Evolutionary conservation across 2,888 invertebrate genomes (phyloP), one percentile per base, ranked within the genome.

Genomic region (Oxystoma pomonae): DNA sequence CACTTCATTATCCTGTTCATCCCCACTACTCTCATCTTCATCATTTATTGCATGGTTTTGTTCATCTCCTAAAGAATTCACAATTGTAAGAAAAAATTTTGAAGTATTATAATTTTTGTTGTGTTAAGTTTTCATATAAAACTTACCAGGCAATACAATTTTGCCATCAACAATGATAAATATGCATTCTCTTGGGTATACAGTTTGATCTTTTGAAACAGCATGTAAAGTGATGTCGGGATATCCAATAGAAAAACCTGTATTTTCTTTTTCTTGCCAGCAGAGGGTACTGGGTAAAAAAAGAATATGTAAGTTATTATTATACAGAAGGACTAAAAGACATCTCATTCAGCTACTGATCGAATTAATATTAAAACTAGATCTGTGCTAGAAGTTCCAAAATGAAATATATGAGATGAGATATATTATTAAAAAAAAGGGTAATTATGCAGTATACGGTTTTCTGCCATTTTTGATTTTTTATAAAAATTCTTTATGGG

Each of bases 161-260:
- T 83, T 81, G 20, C 85, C 84, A 77, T 90, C 89, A 17, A 89
- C 80, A 84, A 90, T 86, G 55, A 91, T 78, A 74, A 88, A 90
- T 18, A 91, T 80, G 79, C 89, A 90, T 72, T 88, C 87, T 57
- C 83, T 81, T 1, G 86, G 85, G 79, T 87, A 86, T 65, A 81
- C 80, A 51, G 82, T 76, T 5, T 64, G 62, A 76, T 91, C 90
- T 74, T 86, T 83, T 1, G 89, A 88, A 55, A 90, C 83, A 16
- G 90, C 91, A 78, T 91, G 91, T 35, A 91, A 79, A 59, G 87
- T 83, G 75, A 91, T 88, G 72, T 86, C 84, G 57, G 84, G 86
- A 75, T 90, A 91, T 68, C 86, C 83, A 64, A 91, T 76, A 1
- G 86, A 85, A 75, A 91, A 88, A 20, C 90, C 90, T 81, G 62